A percentile compares a stretch with the other conserved stretches of the same genome.
phyloP scores from a whole-genome alignment of 2,797 vertebrate species.

The Emydoidea blandingii region DNA sequence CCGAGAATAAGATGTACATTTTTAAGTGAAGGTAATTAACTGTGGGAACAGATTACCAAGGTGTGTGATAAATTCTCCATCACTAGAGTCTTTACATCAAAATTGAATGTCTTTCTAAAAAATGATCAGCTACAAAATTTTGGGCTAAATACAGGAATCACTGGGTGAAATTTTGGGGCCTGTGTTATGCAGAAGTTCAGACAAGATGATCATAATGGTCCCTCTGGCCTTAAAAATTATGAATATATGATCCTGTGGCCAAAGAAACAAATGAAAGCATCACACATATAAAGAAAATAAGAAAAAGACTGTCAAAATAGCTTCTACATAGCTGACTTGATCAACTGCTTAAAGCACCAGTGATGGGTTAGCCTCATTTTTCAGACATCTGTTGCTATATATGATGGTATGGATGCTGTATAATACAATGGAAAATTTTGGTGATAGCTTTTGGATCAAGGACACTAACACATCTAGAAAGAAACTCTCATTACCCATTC shows the following conservation, averaged over 20 bases:
- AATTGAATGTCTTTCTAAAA: neutral
- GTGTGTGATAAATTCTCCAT: neutral
- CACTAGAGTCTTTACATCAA: neutral
- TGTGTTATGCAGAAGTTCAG: conserved; percentile 12
- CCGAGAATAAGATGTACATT: neutral
- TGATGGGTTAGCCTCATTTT: rapidly evolving
- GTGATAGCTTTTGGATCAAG: rapidly evolving
- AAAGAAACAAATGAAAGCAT: neutral
- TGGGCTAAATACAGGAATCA: neutral
- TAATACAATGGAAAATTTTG: neutral
- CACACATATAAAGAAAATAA: neutral
- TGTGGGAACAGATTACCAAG: neutral
- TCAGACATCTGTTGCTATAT: neutral
- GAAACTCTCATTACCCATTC: neutral
- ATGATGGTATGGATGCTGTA: neutral
- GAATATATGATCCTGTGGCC: conserved; percentile 50
- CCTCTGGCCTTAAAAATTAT: neutral
- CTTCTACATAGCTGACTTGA: conserved; percentile 27
- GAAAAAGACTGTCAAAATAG: conserved; percentile 32
- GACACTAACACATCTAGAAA: neutral
- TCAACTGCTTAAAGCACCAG: neutral
- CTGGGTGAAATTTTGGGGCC: conserved; percentile 35
- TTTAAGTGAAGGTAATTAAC: neutral
- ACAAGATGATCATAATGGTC: conserved; percentile 57
- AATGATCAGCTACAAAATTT: no score